A percentile compares a stretch with the other conserved stretches of the same genome.
phyloP scores from a whole-genome alignment of 2,113 vertebrate species.

The Bettongia penicillata region DNA sequence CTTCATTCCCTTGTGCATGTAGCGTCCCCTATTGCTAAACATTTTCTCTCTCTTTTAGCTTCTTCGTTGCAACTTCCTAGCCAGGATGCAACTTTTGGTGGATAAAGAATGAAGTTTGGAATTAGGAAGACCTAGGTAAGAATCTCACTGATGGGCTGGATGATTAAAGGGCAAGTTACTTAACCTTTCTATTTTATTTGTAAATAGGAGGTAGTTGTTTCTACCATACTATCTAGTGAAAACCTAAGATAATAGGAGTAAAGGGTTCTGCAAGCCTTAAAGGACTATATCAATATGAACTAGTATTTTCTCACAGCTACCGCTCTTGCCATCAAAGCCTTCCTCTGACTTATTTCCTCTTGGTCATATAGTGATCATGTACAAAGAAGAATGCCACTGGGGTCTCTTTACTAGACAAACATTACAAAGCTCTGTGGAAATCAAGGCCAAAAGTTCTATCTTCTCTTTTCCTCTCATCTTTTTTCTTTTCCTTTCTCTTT shows the following conservation, averaged over 20 bases:
- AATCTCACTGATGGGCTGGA: neutral
- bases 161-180: neutral
- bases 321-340: neutral
- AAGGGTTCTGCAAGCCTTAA: neutral
- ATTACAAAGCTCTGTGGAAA: no score
- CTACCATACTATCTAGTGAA: neutral
- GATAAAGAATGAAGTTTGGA: neutral
- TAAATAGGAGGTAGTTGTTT: neutral
- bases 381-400: neutral
- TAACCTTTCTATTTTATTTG: neutral
- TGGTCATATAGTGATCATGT: neutral
- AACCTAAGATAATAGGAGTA: neutral
- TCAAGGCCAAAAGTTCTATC: no score
- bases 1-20: neutral
- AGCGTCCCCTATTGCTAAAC: neutral
- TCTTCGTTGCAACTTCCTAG: neutral
- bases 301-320: neutral
- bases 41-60: neutral
- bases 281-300: neutral
- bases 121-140: neutral
- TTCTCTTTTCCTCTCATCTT: no score
- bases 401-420: neutral
- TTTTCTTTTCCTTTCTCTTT: no score
- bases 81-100: neutral
- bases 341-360: neutral